phyloP scores from a whole-genome alignment of 1,140 invertebrate genomes.

The Linepithema humile region DNA sequence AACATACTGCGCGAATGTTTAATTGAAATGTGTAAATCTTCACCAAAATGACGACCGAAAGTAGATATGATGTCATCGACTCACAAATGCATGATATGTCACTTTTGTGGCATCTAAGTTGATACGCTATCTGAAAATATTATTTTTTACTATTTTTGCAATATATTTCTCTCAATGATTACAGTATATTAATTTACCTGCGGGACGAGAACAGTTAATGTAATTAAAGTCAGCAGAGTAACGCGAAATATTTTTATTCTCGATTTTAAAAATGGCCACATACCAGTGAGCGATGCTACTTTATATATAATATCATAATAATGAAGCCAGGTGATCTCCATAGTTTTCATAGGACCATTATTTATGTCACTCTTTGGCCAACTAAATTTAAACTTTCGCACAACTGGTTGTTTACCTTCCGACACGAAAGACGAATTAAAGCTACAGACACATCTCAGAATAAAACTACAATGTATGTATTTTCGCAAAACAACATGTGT shows the following conservation, averaged over 20 bases:
- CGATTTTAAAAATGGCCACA: slow-evolving; percentile 21
- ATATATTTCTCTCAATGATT: not conserved
- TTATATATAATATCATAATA: slow-evolving; percentile 6
- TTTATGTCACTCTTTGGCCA: not conserved
- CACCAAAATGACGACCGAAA: not conserved
- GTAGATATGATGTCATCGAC: slow-evolving; percentile 1
- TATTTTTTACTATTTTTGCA: not conserved
- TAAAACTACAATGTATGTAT: not conserved
- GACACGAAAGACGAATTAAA: not conserved
- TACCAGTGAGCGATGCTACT: slow-evolving; percentile 1
- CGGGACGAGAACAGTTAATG: not conserved
- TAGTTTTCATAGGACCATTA: not conserved
- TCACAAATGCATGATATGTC: not conserved
- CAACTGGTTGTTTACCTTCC: not conserved
- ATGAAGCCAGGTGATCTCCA: not conserved
- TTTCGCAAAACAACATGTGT: not conserved
- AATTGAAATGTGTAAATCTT: slow-evolving; percentile 18
- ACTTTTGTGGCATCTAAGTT: slow-evolving; percentile 1
- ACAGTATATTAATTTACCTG: not conserved
- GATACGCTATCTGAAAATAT: slow-evolving; percentile 6
- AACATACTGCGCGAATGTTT: slow-evolving; percentile 10
- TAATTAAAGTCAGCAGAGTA: not conserved
- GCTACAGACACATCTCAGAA: not conserved
- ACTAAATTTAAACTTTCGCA: not conserved
- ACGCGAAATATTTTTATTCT: not conserved